Percentiles rank a stretch among this genome's conserved stretches.
phyloP scores from a whole-genome alignment of 2,888 invertebrate species.

The Drosophila ustulata region DNA sequence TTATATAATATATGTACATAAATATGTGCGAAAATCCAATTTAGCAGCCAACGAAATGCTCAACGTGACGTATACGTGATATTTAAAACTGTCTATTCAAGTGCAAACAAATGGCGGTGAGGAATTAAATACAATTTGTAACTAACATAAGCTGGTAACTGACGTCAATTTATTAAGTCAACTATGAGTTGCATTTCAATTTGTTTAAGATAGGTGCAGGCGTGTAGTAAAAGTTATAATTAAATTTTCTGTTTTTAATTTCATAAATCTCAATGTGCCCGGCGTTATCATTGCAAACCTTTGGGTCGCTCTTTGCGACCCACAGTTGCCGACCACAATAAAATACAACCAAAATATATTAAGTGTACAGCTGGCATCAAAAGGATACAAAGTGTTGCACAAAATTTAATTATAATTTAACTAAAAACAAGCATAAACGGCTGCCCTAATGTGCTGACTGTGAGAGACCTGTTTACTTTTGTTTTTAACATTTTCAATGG shows the following conservation, averaged over 20 bases:
- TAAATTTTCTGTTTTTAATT: conserved; percentile 24
- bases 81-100: background rate
- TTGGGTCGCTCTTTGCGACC: background rate
- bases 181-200: background rate
- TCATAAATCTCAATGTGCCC: conserved; percentile 20
- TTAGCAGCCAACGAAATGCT: conserved; percentile 15
- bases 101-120: background rate
- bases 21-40: conserved; percentile 15
- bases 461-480: background rate
- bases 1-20: background rate
- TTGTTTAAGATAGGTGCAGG: conserved; percentile 3
- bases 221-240: conserved; percentile 26
- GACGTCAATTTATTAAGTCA: background rate
- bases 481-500: too few relatives aligned
- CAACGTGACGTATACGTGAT: conserved; percentile 26
- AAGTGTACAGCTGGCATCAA: conserved; percentile 24
- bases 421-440: background rate
- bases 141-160: background rate
- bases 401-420: conserved; percentile 38
- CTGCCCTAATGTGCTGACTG: background rate
- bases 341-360: conserved; percentile 26
- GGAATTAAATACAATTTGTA: background rate
- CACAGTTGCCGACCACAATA: conserved; percentile 21
- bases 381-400: conserved; percentile 11
- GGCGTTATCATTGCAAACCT: conserved; percentile 24